Evolutionary conservation across 2,888 invertebrate species (phyloP), one percentile per base, ranked within the genome.

Genomic region (Hedya salicella): DNA sequence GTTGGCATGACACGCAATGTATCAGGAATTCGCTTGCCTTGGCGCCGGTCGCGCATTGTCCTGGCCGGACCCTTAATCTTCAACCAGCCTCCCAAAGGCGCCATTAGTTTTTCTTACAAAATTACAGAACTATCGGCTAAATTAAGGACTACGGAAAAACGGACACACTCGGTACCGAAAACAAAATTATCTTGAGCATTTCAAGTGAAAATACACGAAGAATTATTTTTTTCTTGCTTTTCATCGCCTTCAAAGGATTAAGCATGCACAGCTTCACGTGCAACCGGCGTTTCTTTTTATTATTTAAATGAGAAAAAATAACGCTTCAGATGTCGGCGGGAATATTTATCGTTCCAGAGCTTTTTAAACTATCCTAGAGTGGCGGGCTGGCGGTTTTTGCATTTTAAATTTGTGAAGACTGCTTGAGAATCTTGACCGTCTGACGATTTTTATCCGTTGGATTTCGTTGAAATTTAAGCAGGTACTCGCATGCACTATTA

Each of bases 181-280:
- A 62, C 4, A 17, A 54, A 54, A 39, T 52, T 62, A 44, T 48
- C 17, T 44, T 5, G 46, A n/a, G 13, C 39, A 48, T 63, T 54
- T 49, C n/a, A 17, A 48, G 48, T 30, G 13, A 48, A 62, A 62
- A 54, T 46, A 14, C 36, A 36, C 36, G 16, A 3, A 13, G 16
- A 21, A 36, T 62, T 36, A 1, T 13, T 21, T 14, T 46, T 16
- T 8, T 36, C 25, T 32, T 14, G 40, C n/a, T 16, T 30, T n/a
- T 4, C 5, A 11, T 16, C 30, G 14, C 11, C 21, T 17, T 42
- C 11, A 40, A 54, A 32, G 30, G 13, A 44, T 11, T 11, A 54
- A 16, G 44, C 2, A 30, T 30, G 30, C 13, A 44, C 17, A 13
- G 8, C 30, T n/a, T 30, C 5, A 17, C 42, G 6, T 17, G 56